Percentiles rank a stretch among this genome's conserved stretches.
Evolutionary conservation across 1,140 invertebrate species (phyloP).

Genomic region (Lethrus apterus): DNA sequence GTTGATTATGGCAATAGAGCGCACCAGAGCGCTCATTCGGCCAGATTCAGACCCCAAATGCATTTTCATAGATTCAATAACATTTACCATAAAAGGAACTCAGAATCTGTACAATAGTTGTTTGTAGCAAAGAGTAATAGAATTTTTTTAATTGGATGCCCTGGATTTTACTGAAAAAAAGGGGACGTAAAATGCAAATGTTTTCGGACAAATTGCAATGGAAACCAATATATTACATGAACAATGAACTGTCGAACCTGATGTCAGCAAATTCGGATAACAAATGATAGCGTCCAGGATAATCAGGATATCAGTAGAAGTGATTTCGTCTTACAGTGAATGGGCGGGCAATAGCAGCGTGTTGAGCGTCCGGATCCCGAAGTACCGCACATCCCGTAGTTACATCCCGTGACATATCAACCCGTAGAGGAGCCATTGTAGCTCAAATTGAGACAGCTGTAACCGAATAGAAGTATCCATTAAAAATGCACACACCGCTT

Average conservation of each 20-base stretch:
- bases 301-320: constrained; percentile 31
- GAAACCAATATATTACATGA: constrained; percentile 37
- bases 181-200: too few species aligned
- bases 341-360: constrained; percentile 36
- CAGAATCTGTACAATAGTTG: too few species aligned
- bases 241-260: constrained; percentile 41
- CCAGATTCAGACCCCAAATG: too few species aligned
- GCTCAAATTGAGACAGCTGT: constrained; percentile 37
- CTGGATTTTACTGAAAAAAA: too few species aligned
- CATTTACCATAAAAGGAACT: too few species aligned
- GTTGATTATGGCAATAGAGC: too few species aligned
- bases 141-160: too few species aligned
- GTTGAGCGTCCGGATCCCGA: constrained; percentile 29
- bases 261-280: constrained; percentile 38
- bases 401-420: background rate
- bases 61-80: too few species aligned
- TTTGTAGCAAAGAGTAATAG: too few species aligned
- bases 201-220: too few species aligned
- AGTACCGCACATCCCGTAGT: background rate
- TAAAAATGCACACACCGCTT: constrained; percentile 25
- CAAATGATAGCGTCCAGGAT: constrained; percentile 36
- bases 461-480: constrained; percentile 24
- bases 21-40: too few species aligned
- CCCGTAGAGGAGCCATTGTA: constrained; percentile 16
- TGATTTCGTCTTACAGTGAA: constrained; percentile 39